phyloP scores from a whole-genome alignment of 2,888 invertebrate species.

The Lamellibrachia columna region DNA sequence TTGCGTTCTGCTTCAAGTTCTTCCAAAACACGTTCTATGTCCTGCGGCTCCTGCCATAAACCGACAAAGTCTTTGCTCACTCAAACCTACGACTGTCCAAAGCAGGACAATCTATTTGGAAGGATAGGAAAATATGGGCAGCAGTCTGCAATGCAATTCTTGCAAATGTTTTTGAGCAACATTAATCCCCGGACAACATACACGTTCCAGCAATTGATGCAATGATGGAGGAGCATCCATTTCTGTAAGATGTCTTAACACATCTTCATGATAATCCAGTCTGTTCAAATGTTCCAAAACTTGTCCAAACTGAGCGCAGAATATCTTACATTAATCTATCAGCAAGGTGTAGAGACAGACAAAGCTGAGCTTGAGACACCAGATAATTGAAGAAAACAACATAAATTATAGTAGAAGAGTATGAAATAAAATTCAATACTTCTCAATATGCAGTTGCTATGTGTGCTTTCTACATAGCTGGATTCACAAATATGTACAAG shows the following conservation, averaged over 20 bases:
- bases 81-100: background rate
- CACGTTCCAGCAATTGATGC: background rate
- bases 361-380: background rate
- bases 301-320: background rate
- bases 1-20: background rate
- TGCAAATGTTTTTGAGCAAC: background rate
- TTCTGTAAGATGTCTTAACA: background rate
- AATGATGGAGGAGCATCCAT: background rate
- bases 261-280: background rate
- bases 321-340: background rate
- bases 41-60: constrained; percentile 10
- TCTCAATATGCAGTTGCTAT: background rate
- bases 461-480: background rate
- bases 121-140: background rate
- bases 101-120: background rate
- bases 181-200: background rate
- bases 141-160: background rate
- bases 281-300: background rate
- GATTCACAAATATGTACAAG: background rate
- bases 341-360: background rate
- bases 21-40: background rate
- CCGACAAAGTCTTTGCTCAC: background rate
- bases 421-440: background rate
- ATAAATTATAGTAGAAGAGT: background rate
- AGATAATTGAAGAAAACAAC: constrained; percentile 12